Base-by-base conservation (phyloP, 35 echinoderm and acorn worm species). In the Heliocidaris erythrogramma region DNA sequence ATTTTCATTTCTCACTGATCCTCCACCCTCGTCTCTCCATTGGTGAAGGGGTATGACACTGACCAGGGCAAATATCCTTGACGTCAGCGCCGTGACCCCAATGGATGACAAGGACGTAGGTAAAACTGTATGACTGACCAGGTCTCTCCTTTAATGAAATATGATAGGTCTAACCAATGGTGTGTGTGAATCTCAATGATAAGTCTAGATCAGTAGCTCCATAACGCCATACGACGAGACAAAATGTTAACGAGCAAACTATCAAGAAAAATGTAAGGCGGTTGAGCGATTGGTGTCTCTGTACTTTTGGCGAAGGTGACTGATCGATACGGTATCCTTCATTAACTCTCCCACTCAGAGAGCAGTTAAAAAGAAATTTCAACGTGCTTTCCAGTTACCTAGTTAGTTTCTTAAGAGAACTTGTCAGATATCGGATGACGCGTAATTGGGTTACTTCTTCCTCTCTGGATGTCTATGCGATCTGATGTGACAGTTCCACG, bases 381-480 rank as follows among this genome's bases (percentile, higher is more conserved):
- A 78, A 78, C 65, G n/a, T 78, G 65, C 65, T 78, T 78, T 78
- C 65, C 65, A 78, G 65, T 78, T 78, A 78, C 65, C 65, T 78
- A 78, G 65, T 78, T 78, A 78, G 21, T 78, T 78, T 78, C 65
- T 78, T 78, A 78, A 78, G 65, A 78, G 65, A 78, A 18, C 65
- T 78, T 78, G 65, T 78, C 65, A 78, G 65, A 6, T 78, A 78
- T 78, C 65, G 65, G 65, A 78, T 78, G 65, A 18, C 65, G 7
- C 7, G 65, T 78, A 78, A 78, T 78, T 78, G 65, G 65, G 65
- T 78, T 78, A 4, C 65, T 78, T 78, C 27, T 78, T 21, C 21
- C 65, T 18, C 17, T 78, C 65, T n/a, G 18, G 65, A 78, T 78
- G 65, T 78, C 65, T 78, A 78, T 78, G 65, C 65, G 65, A 78